Evolutionary conservation across 2,888 invertebrate genomes (phyloP), one percentile per base, ranked within the genome.

Genomic region (Cephus runcator): DNA sequence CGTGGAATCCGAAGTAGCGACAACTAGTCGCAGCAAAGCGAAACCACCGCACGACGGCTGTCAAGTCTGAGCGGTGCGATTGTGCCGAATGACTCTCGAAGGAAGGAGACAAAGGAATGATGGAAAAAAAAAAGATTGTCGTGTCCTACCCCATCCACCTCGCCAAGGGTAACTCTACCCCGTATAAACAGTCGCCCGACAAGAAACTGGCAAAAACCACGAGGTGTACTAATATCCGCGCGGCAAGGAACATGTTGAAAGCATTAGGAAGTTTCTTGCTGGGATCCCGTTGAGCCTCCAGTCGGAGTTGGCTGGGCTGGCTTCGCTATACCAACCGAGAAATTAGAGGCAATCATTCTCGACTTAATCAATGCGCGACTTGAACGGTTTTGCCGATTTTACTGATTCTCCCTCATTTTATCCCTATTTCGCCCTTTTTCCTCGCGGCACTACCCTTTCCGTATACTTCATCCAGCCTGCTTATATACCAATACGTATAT

Each of bases 291-390:
- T 34, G 30, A 23, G 74, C 74, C 35, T 33, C 23, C 33, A 35
- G 6, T 35, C n/a, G 76, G 76, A 83, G 83, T 40, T 40, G 40
- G 15, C 15, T 36, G 4, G 2, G 40, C 40, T 15, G 40, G 40
- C 15, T 40, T 40, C 15, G 40, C 40, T 6, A 6, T 15, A 40
- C 40, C 40, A 6, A 40, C 40, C 82, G 83, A 84, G 87, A 88
- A 89, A 90, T 90, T 90, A 89, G 88, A 86, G 86, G 88, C 89
- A 88, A 90, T 90, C 88, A 88, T 89, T 90, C 87, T 89, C 85
- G 85, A 86, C 86, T 90, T 87, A 89, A 87, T 86, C 86, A 87
- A 88, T 87, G 85, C 86, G 79, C 85, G 84, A 84, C 87, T 87
- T 84, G 81, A 84, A 86, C 82, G 87, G 86, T 82, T 83, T 83